phyloP scores from a whole-genome alignment of 2,797 vertebrate species.

The Prionace glauca region DNA sequence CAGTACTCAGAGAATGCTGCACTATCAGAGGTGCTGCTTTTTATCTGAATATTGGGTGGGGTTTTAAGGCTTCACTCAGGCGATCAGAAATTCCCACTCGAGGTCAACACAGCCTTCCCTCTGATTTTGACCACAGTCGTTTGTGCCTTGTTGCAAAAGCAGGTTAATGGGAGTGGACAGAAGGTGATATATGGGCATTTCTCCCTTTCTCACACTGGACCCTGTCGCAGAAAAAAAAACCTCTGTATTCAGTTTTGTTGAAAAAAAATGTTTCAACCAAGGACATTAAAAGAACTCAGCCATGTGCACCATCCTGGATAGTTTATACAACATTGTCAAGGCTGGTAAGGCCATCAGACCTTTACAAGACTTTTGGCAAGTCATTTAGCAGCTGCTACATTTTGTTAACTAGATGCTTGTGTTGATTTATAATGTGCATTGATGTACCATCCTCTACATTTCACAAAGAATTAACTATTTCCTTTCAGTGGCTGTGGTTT shows the following conservation, averaged over 20 bases:
- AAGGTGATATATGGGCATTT: neutral
- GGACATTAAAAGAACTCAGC: neutral
- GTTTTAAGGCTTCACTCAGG: no score
- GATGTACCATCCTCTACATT: neutral
- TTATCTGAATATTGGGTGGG: neutral
- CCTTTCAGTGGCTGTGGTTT: neutral
- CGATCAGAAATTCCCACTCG: no score
- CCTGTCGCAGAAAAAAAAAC: neutral
- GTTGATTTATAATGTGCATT: neutral
- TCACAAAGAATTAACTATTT: neutral
- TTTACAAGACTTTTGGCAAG: neutral
- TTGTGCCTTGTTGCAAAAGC: neutral
- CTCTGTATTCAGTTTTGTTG: neutral
- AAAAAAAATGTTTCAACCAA: neutral
- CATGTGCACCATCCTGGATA: neutral
- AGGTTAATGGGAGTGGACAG: neutral
- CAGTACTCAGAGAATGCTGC: no score
- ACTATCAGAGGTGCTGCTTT: neutral
- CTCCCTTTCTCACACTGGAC: neutral
- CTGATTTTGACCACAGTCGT: neutral
- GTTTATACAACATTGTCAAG: neutral
- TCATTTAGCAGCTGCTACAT: neutral
- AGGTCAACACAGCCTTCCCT: neutral
- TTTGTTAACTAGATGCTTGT: neutral
- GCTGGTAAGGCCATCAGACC: neutral